Percentiles rank a stretch among this genome's conserved stretches.
Conservation (phyloP, 2,797 vertebrate genomes). For the Nothura maculosa region DNA sequence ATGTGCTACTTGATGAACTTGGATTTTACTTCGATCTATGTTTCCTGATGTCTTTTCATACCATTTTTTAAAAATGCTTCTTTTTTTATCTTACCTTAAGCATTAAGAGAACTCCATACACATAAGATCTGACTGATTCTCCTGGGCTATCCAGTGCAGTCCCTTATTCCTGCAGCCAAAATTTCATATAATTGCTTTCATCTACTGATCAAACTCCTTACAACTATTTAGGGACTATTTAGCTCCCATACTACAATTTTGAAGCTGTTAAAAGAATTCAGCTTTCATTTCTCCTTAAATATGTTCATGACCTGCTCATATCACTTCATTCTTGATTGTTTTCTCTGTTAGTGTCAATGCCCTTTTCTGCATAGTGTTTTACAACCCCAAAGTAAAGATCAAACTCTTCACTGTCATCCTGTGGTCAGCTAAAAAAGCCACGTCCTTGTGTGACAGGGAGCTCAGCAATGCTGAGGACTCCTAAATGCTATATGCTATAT, state of each 20-base stretch:
- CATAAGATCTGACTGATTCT: slow-evolving; percentile 30
- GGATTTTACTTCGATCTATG: slow-evolving; percentile 38
- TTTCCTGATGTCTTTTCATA: slow-evolving; percentile 18
- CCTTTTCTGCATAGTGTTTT: neutral
- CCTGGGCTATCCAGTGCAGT: slow-evolving; percentile 36
- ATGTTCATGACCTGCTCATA: neutral
- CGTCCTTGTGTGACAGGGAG: neutral
- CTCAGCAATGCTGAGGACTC: neutral
- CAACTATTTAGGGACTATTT: slow-evolving; percentile 8
- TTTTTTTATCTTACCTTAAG: neutral
- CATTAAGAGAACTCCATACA: slow-evolving; percentile 12
- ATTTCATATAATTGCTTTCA: slow-evolving; percentile 31
- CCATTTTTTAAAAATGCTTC: neutral
- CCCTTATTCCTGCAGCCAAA: slow-evolving; percentile 9
- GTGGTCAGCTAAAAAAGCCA: neutral
- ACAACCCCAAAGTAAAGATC: neutral
- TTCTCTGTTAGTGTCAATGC: neutral
- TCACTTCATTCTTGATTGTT: neutral
- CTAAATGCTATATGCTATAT: neutral
- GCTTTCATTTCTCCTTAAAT: slow-evolving; percentile 11
- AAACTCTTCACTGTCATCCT: neutral
- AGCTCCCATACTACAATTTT: neutral
- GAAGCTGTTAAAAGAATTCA: neutral
- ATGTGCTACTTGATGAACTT: slow-evolving; percentile 1
- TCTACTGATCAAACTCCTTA: slow-evolving; percentile 30